A percentile compares a stretch with the other conserved stretches of the same genome.
Conservation (phyloP, 2,888 invertebrate species). For the Acanthopleura granulata region DNA sequence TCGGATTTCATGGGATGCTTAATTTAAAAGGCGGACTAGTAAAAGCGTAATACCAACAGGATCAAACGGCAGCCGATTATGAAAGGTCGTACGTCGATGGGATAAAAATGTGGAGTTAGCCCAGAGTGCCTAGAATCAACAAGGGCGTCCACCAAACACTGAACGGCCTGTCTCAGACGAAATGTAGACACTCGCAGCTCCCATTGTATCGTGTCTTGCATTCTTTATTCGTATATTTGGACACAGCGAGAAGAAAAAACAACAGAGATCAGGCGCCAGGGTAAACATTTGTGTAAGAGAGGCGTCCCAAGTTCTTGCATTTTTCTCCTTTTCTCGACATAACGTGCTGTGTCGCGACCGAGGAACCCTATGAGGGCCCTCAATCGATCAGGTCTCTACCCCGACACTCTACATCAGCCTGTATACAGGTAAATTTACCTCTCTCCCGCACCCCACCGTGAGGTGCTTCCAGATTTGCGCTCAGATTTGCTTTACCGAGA, state of each 20-base stretch:
- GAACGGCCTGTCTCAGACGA: background rate
- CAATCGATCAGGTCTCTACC: background rate
- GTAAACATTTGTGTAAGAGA: constrained; percentile 1
- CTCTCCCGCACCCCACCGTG: background rate
- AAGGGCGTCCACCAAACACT: background rate
- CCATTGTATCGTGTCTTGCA: background rate
- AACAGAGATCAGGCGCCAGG: constrained; percentile 2
- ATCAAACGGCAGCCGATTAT: background rate
- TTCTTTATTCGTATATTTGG: constrained; percentile 1
- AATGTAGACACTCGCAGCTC: background rate
- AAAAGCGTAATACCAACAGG: background rate
- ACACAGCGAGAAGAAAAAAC: constrained; percentile 4
- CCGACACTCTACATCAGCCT: background rate
- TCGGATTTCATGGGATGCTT: background rate
- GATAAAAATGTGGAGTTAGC: constrained; percentile 1
- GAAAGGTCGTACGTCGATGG: background rate
- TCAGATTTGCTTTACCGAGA: background rate
- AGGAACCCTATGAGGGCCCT: too few relatives aligned
- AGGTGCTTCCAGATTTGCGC: background rate
- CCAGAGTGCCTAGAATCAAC: background rate
- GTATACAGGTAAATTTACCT: background rate
- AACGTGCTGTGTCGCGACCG: background rate
- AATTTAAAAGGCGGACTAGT: constrained; percentile 3
- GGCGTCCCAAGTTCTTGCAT: constrained; percentile 2
- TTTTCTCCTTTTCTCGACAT: background rate